Base-by-base conservation (phyloP, 2,888 invertebrate genomes). In the Dorcus parallelipipedus region DNA sequence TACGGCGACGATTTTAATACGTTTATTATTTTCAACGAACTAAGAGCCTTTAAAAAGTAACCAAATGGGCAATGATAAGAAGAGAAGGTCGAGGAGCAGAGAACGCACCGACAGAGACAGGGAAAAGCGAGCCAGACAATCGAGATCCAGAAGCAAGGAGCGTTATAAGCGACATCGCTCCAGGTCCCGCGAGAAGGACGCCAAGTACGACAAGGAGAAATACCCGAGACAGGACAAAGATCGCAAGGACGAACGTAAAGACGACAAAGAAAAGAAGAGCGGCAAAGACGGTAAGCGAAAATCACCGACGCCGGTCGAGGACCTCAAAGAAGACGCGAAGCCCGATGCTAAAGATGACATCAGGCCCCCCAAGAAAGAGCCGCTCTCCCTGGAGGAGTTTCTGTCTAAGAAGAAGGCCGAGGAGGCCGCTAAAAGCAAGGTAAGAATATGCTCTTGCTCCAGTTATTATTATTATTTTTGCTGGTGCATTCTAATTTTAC, bases 331-430 rank as follows among this genome's bases (percentile, higher is more conserved):
- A 20, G 75, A 77, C 23, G 38, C 64, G n/a, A 71, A 73, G 58
- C 60, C 58, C 8, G 74, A 76, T 6, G 68, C 67, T 17, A 33
- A 33, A 33, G 26, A 33, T 1, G 56, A 69, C 5, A 26, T 49
- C 6, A 50, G 1, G 26, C 9, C 38, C 9, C 47, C 64, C 0
- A 88, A 88, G 68, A 86, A 84, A 51, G 97, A 97, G 73, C 99
- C 99, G 0, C 79, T 98, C 10, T 98, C 98, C 4, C 80, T 99
- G 56, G 99, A 99, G 76, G 97, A 99, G 76, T 78, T 99, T 42
- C 80, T 99, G 49, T 91, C 94, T 0, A 97, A 96, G 78, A 97
- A 97, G 75, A 97, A 98, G 73, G 94, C 94, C 0, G 97, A 97
- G 74, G 96, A 97, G 76, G 93, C 91, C 71, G 95, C 93, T 1